Evolutionary conservation across 2,797 vertebrate genomes (phyloP), one percentile per base, ranked within the genome.

Genomic region (Liparis tanakae): DNA sequence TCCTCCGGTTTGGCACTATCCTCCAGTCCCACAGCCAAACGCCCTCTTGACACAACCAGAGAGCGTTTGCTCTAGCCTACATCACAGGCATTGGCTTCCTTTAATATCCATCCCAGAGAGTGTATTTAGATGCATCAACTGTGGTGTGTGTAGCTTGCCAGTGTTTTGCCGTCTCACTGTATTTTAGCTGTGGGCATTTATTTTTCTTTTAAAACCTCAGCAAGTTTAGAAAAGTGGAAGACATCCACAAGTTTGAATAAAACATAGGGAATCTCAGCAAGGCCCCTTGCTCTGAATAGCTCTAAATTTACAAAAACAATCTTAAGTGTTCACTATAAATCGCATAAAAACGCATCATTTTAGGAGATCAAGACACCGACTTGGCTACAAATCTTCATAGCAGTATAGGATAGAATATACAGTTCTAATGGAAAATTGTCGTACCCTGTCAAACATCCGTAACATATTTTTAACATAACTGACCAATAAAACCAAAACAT

Each of bases 1-100:
- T 75, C 64, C 51, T 34, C 64, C 55, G 57, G 25, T 56, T 65
- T 54, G 53, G 55, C 41, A 22, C 53, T 30, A 8, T 46, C 39
- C 50, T 74, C 30, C 37, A 57, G 46, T 63, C 46, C 34, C 30
- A 63, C 48, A 51, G 71, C 37, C 73, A 77, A 83, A 54, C 53
- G 20, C 70, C 37, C 34, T 20, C 33, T 65, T 57, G 53, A 77
- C 53, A 55, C 0, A 6, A 67, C 39, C 39, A 62, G 37, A 77
- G 25, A 50, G 48, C 37, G 36, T 71, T 61, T 73, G 10, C 33
- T 64, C 51, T 37, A 17, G 18, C 46, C 18, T n/a, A 48, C 36
- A 73, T 41, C 15, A 50, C 46, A 43, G 30, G 9, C n/a, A 55
- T 4, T 61, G 12, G 5, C 30, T 51, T 67, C 48, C 46, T 63